Conservation (phyloP, 2,888 invertebrate genomes). For the Bursaphelenchus okinawaensis region DNA sequence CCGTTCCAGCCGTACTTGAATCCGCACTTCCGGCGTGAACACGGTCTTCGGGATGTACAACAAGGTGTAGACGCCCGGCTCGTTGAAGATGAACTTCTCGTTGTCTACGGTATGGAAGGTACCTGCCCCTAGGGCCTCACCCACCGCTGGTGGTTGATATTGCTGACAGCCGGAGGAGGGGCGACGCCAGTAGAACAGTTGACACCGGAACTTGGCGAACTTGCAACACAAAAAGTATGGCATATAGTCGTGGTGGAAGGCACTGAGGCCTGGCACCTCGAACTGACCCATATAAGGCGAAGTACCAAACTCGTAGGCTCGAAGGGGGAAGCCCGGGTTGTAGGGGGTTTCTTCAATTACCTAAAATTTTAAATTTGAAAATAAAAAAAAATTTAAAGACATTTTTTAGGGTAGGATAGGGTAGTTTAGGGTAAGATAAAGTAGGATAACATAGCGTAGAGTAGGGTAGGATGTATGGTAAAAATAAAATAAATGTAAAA, state of each 20-base stretch:
- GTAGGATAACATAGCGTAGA: too few relatives aligned
- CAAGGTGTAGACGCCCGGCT: conserved; percentile 77
- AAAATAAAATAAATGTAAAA: too few relatives aligned
- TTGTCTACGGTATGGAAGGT: conserved; percentile 88
- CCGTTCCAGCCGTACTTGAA: conserved; percentile 53
- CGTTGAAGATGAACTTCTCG: conserved; percentile 84
- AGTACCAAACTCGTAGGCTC: conserved; percentile 73
- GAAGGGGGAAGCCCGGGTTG: conserved; percentile 55
- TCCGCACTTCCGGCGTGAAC: conserved; percentile 49
- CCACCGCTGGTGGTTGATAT: conserved; percentile 60
- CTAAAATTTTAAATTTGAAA: too few relatives aligned
- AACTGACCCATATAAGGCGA: conserved; percentile 89
- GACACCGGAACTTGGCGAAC: conserved; percentile 91
- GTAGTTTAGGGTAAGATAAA: too few relatives aligned
- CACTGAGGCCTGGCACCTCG: conserved; percentile 85
- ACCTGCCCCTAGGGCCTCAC: conserved; percentile 84
- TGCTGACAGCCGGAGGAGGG: conserved; percentile 91
- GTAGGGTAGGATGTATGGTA: too few relatives aligned
- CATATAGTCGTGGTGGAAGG: conserved; percentile 90
- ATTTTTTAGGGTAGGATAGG: too few relatives aligned
- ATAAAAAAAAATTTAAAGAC: too few relatives aligned
- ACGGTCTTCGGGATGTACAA: conserved; percentile 60
- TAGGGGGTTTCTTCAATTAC: conserved; percentile 44
- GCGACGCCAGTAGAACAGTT: conserved; percentile 79
- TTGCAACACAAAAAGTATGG: conserved; percentile 89